Evolutionary conservation across 2,888 invertebrate species (phyloP).

Genomic region (Galerucella pusilla): DNA sequence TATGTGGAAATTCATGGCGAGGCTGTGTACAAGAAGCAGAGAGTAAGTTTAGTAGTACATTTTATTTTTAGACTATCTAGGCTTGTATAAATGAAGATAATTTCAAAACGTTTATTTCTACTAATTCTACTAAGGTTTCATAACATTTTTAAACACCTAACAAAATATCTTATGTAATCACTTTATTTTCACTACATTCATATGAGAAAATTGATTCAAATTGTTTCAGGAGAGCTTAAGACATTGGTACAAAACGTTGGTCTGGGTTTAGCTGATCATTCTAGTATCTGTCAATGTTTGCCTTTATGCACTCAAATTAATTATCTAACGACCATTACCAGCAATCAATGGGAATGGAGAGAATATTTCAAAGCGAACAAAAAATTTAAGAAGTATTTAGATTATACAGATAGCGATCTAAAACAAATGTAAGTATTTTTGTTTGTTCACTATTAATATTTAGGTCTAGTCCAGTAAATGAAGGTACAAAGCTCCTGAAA

Average conservation of each 20-base stretch:
- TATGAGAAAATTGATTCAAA: not conserved
- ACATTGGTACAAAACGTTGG: conserved; percentile 4
- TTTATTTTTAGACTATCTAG: too few species aligned
- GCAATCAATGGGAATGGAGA: conserved; percentile 26
- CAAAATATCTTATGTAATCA: too few species aligned
- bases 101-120: too few species aligned
- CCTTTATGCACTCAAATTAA: conserved; percentile 29
- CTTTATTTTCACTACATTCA: too few species aligned
- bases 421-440: not conserved
- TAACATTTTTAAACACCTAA: too few species aligned
- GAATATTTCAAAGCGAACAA: conserved; percentile 14
- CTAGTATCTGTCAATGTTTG: conserved; percentile 25
- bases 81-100: too few species aligned
- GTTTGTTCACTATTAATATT: too few species aligned
- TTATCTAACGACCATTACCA: conserved; percentile 23
- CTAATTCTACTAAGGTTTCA: too few species aligned
- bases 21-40: not conserved
- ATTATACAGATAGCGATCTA: not conserved
- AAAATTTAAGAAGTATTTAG: not conserved
- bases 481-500: too few species aligned
- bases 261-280: not conserved
- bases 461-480: too few species aligned
- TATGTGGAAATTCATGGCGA: not conserved
- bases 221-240: not conserved
- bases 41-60: not conserved